Evolutionary conservation across 1,140 invertebrate species (phyloP).

Genomic region (Anoplophora glabripennis): DNA sequence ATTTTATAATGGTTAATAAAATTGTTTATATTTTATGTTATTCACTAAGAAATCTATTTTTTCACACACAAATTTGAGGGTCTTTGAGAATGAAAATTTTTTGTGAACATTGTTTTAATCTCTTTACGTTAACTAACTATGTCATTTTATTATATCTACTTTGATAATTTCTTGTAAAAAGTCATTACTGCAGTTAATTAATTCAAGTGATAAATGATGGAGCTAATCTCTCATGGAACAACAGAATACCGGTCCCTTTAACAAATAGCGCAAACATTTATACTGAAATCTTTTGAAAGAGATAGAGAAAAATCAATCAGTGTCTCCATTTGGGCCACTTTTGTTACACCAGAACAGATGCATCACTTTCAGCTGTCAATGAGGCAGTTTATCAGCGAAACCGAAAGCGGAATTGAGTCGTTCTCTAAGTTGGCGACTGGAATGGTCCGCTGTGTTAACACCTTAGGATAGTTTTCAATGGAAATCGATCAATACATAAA

Average conservation of each 20-base stretch:
- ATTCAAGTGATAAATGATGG: too few species aligned
- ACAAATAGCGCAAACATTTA: slow-evolving; percentile 25
- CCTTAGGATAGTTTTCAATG: slow-evolving; percentile 26
- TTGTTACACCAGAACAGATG: slow-evolving; percentile 37
- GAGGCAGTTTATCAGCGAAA: slow-evolving; percentile 21
- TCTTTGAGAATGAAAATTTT: too few species aligned
- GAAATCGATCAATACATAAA: slow-evolving; percentile 25
- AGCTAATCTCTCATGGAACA: slow-evolving; percentile 4
- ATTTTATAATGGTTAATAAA: too few species aligned
- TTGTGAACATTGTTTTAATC: too few species aligned
- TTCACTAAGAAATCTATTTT: too few species aligned
- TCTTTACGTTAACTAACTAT: too few species aligned
- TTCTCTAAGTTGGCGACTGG: background rate
- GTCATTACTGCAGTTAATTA: too few species aligned
- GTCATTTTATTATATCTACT: too few species aligned
- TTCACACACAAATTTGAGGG: too few species aligned
- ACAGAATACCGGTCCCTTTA: slow-evolving; percentile 10
- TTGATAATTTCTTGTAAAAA: too few species aligned
- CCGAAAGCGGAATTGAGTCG: background rate
- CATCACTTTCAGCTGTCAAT: slow-evolving; percentile 41
- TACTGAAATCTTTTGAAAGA: slow-evolving; percentile 25
- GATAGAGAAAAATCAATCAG: slow-evolving; percentile 40
- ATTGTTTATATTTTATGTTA: too few species aligned
- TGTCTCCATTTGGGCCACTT: slow-evolving; percentile 37
- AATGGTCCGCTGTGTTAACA: slow-evolving; percentile 16